phyloP scores from a whole-genome alignment of 2,888 invertebrate genomes.

The Macrophya annulata region DNA sequence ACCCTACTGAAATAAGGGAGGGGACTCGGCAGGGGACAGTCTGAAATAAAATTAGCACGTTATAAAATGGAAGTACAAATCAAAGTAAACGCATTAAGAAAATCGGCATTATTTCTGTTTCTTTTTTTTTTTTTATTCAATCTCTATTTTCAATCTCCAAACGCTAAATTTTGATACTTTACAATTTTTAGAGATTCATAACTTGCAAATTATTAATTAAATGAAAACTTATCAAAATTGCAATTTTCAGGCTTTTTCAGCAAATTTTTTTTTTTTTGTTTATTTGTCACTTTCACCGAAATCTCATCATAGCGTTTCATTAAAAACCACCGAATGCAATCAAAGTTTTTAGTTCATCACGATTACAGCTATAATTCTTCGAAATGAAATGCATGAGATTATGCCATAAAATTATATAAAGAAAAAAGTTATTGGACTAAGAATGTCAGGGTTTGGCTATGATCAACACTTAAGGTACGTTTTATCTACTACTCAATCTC shows the following conservation, averaged over 20 bases:
- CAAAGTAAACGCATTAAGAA: background rate
- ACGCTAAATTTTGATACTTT: background rate
- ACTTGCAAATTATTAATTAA: background rate
- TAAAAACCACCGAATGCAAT: too few species aligned
- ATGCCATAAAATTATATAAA: background rate
- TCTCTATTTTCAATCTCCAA: too few species aligned
- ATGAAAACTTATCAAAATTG: background rate
- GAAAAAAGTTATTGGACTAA: background rate
- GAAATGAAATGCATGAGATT: background rate
- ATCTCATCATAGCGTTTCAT: background rate
- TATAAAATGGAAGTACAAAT: slow-evolving; percentile 43
- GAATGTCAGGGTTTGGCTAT: background rate
- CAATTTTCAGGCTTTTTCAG: background rate
- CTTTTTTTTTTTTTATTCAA: background rate
- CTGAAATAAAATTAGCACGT: slow-evolving; percentile 18
- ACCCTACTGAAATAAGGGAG: slow-evolving; percentile 28
- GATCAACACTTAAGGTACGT: background rate
- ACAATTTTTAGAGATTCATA: too few species aligned
- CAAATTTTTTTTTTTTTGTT: too few species aligned
- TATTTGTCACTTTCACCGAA: background rate
- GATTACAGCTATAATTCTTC: background rate
- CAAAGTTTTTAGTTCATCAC: background rate
- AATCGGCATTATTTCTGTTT: background rate
- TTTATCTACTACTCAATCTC: background rate
- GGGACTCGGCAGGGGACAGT: slow-evolving; percentile 44